A percentile compares a stretch with the other conserved stretches of the same genome.
These are phyloP conservation scores for Micoletzkya japonica DNA, from an alignment of 2,888 invertebrate species.

Conservation along the genomic window DNA sequence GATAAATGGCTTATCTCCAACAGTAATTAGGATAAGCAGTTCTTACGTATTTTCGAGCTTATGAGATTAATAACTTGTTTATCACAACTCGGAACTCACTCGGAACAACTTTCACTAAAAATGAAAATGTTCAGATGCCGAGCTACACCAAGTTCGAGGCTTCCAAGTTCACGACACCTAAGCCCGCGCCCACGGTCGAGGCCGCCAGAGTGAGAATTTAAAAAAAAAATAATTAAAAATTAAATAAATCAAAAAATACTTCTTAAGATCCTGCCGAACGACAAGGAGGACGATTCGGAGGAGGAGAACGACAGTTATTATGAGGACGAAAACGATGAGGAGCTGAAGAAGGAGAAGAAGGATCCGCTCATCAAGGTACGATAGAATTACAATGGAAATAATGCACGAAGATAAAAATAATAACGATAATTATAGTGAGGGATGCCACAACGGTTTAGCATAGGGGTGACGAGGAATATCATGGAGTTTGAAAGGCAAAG, in stretches of 20 bases:
- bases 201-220: conserved; percentile 10
- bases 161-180: conserved; percentile 12
- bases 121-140: not conserved
- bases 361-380: conserved; percentile 25
- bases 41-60: too few relatives aligned
- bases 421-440: not conserved
- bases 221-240: not conserved
- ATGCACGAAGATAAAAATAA: not conserved
- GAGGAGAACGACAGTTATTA: conserved; percentile 52
- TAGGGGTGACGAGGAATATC: not conserved
- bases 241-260: not conserved
- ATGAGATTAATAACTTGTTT: too few relatives aligned
- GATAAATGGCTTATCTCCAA: too few relatives aligned
- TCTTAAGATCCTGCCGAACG: conserved; percentile 29
- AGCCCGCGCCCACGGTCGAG: not conserved
- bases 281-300: conserved; percentile 44
- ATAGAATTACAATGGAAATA: too few relatives aligned
- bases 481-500: not conserved
- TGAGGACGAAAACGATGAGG: conserved; percentile 54
- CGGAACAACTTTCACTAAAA: too few relatives aligned
- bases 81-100: too few relatives aligned
- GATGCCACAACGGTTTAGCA: not conserved
- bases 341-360: conserved; percentile 41
- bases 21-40: too few relatives aligned
- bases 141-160: too few relatives aligned